phyloP scores from a whole-genome alignment of 2,113 vertebrate species.

The Mesembrinibis cayennensis region DNA sequence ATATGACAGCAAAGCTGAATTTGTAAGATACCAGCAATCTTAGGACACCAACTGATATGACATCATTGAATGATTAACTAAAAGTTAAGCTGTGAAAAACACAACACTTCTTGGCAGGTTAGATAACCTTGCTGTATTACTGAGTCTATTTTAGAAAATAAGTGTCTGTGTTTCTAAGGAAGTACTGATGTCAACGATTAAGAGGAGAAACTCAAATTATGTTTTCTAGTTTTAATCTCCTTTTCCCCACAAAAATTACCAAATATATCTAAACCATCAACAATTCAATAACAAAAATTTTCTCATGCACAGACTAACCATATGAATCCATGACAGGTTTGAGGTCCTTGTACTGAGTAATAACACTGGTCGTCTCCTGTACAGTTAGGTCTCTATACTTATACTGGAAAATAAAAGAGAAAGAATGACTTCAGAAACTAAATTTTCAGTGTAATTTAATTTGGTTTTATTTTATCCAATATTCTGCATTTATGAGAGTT shows the following conservation, averaged over 20 bases:
- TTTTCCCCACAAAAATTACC: background rate
- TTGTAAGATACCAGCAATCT: background rate
- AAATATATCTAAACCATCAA: background rate
- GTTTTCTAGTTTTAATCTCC: background rate
- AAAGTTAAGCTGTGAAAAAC: background rate
- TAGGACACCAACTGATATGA: background rate
- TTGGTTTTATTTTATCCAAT: background rate
- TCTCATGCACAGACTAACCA: constrained; percentile 75
- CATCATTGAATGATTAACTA: background rate
- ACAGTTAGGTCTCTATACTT: constrained; percentile 96
- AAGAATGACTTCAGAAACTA: background rate
- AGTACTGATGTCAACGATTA: background rate
- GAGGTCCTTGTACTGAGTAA: constrained; percentile 94
- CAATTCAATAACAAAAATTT: background rate
- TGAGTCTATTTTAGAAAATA: background rate
- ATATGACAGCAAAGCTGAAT: background rate
- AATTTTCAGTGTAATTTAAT: background rate
- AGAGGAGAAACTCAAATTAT: background rate
- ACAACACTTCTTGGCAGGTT: background rate
- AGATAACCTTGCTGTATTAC: too few species aligned
- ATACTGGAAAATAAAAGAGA: constrained; percentile 83
- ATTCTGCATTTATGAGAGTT: background rate
- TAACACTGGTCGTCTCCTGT: constrained; percentile 91
- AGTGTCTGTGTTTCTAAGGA: background rate
- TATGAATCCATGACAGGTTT: constrained; percentile 96